Base-by-base conservation (phyloP, 2,888 invertebrate genomes). In the Ochropleura plecta region DNA sequence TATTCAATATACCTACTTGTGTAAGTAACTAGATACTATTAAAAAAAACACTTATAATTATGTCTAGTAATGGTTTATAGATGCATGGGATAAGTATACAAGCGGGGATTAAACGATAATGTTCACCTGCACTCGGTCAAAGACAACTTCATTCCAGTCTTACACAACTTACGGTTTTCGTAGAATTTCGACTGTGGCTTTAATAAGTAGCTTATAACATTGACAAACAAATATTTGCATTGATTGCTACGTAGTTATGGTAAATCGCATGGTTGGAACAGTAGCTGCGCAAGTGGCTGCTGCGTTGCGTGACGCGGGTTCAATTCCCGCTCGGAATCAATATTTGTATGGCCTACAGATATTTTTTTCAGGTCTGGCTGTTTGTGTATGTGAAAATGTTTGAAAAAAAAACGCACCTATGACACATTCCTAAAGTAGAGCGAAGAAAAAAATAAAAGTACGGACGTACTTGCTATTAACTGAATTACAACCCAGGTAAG, bases 101-200 rank as follows among this genome's bases (percentile, higher is more conserved):
- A 16, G 6, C 57, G 3, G 12, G 48, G 40, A 64, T 82, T 49
- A 55, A 4, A n/a, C 6, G 63, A 46, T 65, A 64, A 59, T 51
- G n/a, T 69, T 48, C 49, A 69, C 60, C 60, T 69, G 60, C 66
- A 69, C n/a, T 55, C 14, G 44, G 64, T 57, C 49, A 46, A 71
- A 83, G 64, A 48, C 67, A 80, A 51, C 57, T 79, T 66, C 40
- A 66, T 70, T 65, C 42, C 40, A 30, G n/a, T 18, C 63, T 67
- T 73, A 73, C 12, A 64, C 60, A 67, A 73, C 73, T 59, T 78
- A 51, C 67, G 49, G 74, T 16, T 84, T 73, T 66, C 12, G 49
- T 51, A 12, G 5, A 84, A 48, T 69, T 64, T 20, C 42, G 51
- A 20, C 46, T 57, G 70, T 70, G 69, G 70, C 30, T 77, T 82